Conservation (phyloP, 2,888 invertebrate genomes). For the Tinea trinotella region DNA sequence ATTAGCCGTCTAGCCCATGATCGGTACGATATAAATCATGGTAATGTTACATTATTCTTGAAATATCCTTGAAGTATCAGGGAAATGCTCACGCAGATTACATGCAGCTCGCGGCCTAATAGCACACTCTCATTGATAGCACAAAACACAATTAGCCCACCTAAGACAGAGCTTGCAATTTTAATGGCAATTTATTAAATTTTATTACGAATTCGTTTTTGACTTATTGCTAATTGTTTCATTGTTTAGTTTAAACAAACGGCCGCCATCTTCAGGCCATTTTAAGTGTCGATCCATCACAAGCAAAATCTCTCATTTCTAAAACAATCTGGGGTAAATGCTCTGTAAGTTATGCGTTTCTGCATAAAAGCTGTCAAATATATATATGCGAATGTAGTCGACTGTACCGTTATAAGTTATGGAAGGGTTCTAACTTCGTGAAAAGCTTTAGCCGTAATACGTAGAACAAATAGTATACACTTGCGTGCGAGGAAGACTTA, state of each 20-base stretch:
- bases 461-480: constrained; percentile 29
- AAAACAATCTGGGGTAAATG: constrained; percentile 18
- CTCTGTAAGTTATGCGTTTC: constrained; percentile 20
- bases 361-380: constrained; percentile 28
- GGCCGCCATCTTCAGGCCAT: not conserved
- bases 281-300: constrained; percentile 18
- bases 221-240: constrained; percentile 15
- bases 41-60: constrained; percentile 67
- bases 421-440: constrained; percentile 24
- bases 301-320: constrained; percentile 7
- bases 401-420: constrained; percentile 26
- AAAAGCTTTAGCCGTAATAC: constrained; percentile 25
- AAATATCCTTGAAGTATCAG: constrained; percentile 56
- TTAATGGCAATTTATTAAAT: not conserved
- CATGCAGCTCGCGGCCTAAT: constrained; percentile 57
- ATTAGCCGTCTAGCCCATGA: constrained; percentile 56
- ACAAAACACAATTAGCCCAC: constrained; percentile 65
- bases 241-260: not conserved
- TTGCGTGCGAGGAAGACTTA: constrained; percentile 22
- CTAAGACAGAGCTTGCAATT: constrained; percentile 26
- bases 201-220: not conserved
- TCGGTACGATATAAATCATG: constrained; percentile 65
- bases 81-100: constrained; percentile 61
- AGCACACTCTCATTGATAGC: constrained; percentile 63
- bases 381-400: constrained; percentile 28